Evolutionary conservation across 2,113 vertebrate genomes (phyloP), one percentile per base, ranked within the genome.

Genomic region (Anser cygnoides): DNA sequence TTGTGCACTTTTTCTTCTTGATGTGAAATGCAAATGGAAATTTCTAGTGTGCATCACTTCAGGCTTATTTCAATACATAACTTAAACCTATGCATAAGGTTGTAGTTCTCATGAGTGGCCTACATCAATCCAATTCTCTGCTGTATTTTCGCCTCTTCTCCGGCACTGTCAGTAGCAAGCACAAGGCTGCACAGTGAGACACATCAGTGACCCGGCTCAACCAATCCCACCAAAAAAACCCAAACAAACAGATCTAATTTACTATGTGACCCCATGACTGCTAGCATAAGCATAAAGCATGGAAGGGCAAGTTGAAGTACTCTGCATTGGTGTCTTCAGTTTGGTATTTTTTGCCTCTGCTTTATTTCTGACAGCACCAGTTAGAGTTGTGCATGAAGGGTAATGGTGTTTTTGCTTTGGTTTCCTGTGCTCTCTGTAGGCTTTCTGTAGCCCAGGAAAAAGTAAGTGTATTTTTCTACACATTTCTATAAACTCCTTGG

Each of bases 141-240:
- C 4, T 31, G 0, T 25, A 1, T 61, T 41, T 87, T 89, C 28
- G 62, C 11, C 14, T 59, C 10, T 20, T 55, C 10, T 68, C 39
- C 72, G 68, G 43, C 13, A 3, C 2, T 71, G n/a, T 44, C 55
- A 41, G 62, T 78, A 74, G 59, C 0, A 0, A 33, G 13, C 59
- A 10, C 3, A 7, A 39, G 68, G 31, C 44, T 70, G 55, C 33
- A 23, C 6, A 21, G 31, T 8, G 54, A 90, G 58, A 35, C 22
- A 33, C 39, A 10, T 70, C 41, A 50, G 55, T 0, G 0, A n/a
- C 39, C 44, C 61, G 39, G 4, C 31, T 58, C 62, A 92, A 63
- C 13, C 25, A 72, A 44, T 68, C 13, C 26, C 29, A 49, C 15
- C 26, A 73, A 58, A 77, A 86, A 80, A 3, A 58, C 35, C 11